Conservation (phyloP, 2,888 invertebrate genomes). For the Bembecia ichneumoniformis region DNA sequence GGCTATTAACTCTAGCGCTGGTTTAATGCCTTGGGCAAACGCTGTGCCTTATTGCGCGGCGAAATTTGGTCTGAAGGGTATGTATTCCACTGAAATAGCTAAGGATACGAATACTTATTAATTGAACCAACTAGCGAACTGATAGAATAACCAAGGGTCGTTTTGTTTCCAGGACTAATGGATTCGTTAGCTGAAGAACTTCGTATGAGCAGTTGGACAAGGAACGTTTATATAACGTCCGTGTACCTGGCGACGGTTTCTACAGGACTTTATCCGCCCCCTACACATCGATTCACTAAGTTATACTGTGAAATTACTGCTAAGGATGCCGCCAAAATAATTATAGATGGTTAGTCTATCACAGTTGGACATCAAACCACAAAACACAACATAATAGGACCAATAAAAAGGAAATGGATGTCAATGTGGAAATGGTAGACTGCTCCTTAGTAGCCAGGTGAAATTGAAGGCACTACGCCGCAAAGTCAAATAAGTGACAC, state of each 20-base stretch:
- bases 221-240: slow-evolving; percentile 52
- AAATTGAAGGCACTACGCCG: too few relatives aligned
- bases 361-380: background rate
- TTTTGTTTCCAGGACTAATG: slow-evolving; percentile 41
- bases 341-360: slow-evolving; percentile 42
- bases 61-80: slow-evolving; percentile 58
- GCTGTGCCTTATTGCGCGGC: slow-evolving; percentile 62
- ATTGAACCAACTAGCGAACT: background rate
- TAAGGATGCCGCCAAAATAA: slow-evolving; percentile 51
- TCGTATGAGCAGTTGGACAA: slow-evolving; percentile 53
- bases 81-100: background rate
- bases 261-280: slow-evolving; percentile 50
- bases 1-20: slow-evolving; percentile 59
- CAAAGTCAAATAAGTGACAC: too few relatives aligned
- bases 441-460: too few relatives aligned
- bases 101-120: background rate
- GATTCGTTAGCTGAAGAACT: slow-evolving; percentile 58
- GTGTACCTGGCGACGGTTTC: slow-evolving; percentile 53
- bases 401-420: too few relatives aligned
- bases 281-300: slow-evolving; percentile 50
- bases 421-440: too few relatives aligned
- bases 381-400: too few relatives aligned
- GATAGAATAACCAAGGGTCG: background rate
- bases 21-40: slow-evolving; percentile 49
- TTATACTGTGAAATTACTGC: slow-evolving; percentile 48